Evolutionary conservation across 2,888 invertebrate species (phyloP).

Genomic region (Melangyna quadrimaculata): DNA sequence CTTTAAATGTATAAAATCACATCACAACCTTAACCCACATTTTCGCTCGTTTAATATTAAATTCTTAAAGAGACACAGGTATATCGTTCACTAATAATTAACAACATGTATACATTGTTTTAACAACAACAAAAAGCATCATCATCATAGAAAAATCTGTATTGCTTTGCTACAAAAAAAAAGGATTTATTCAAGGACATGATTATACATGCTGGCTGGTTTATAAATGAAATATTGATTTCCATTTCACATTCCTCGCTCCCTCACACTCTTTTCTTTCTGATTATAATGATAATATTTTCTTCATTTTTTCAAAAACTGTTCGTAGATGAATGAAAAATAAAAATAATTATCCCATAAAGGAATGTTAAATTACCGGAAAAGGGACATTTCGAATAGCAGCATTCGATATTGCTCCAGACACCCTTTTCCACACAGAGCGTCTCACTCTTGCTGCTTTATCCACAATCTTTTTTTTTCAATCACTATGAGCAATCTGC

Average conservation of each 20-base stretch:
- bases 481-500: constrained; percentile 57
- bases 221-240: constrained; percentile 65
- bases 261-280: background rate
- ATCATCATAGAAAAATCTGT: background rate
- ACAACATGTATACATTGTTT: background rate
- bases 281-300: background rate
- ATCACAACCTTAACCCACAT: constrained; percentile 23
- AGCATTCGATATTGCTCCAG: background rate
- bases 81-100: background rate
- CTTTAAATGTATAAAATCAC: background rate
- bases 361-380: constrained; percentile 65
- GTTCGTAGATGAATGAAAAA: background rate
- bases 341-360: constrained; percentile 49
- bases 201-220: constrained; percentile 27
- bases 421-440: background rate
- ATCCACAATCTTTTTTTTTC: constrained; percentile 8
- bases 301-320: background rate
- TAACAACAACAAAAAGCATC: constrained; percentile 8
- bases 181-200: constrained; percentile 34
- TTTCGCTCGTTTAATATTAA: constrained; percentile 5
- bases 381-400: constrained; percentile 54
- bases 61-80: constrained; percentile 1
- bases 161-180: background rate
- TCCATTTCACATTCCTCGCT: background rate
- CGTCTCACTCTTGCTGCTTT: background rate